phyloP scores from a whole-genome alignment of 1,140 invertebrate genomes.

The Holcopasites calliopsidis region DNA sequence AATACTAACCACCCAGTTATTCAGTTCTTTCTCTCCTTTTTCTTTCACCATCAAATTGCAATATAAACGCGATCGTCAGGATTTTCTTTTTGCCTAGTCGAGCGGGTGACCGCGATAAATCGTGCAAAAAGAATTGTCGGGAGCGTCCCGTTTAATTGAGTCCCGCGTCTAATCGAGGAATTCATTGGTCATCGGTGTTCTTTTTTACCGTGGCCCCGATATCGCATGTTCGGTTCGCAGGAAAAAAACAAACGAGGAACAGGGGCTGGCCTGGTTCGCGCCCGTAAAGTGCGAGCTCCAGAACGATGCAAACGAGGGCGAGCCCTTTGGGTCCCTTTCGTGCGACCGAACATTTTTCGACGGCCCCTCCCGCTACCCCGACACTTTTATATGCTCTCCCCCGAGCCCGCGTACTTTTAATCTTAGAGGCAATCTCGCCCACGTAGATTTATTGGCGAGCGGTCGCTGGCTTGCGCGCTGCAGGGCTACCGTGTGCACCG shows the following conservation, averaged over 20 bases:
- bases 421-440: conserved; percentile 57
- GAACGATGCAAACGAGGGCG: conserved; percentile 57
- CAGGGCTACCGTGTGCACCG: conserved; percentile 34
- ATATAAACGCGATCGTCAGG: too few species aligned
- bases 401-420: conserved; percentile 46
- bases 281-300: conserved; percentile 43
- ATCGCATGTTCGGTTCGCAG: conserved; percentile 22
- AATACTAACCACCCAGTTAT: too few species aligned
- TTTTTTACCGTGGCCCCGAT: conserved; percentile 17
- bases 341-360: conserved; percentile 50
- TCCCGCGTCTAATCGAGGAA: conserved; percentile 24
- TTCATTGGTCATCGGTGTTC: conserved; percentile 10
- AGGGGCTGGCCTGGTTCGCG: conserved; percentile 33
- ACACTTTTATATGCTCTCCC: conserved; percentile 26
- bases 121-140: neutral
- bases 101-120: neutral
- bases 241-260: conserved; percentile 16
- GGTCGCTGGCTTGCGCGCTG: conserved; percentile 23
- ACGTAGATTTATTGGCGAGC: conserved; percentile 55
- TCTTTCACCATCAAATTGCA: too few species aligned
- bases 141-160: conserved; percentile 7
- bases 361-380: neutral
- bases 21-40: too few species aligned
- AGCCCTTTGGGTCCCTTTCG: conserved; percentile 2
- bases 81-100: too few species aligned